Evolutionary conservation across 2,888 invertebrate species (phyloP).

Genomic region (Orthosia gracilis): DNA sequence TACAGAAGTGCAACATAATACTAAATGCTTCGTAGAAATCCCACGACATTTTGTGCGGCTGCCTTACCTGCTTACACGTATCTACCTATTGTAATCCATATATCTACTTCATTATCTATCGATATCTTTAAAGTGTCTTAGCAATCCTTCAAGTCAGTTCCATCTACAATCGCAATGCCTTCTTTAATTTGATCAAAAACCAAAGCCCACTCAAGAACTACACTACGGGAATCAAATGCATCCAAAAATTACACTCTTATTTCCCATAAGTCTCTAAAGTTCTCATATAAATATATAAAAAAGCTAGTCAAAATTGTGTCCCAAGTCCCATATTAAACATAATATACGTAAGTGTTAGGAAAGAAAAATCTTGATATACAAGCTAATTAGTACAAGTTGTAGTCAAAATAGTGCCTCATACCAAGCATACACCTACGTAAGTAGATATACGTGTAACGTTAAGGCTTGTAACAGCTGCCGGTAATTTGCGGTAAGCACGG

Average conservation of each 20-base stretch:
- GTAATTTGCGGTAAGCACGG: slow-evolving; percentile 54
- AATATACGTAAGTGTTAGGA: too few relatives aligned
- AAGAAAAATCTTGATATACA: neutral
- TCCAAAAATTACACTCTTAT: neutral
- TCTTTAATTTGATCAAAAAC: neutral
- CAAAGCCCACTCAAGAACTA: neutral
- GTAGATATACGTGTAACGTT: slow-evolving; percentile 20
- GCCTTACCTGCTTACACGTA: neutral
- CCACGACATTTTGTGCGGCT: neutral
- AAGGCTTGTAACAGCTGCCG: slow-evolving; percentile 52
- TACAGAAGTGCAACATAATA: slow-evolving; percentile 15
- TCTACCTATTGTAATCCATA: too few relatives aligned
- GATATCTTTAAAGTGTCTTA: neutral
- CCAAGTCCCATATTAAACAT: slow-evolving; percentile 11
- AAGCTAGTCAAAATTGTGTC: slow-evolving; percentile 17
- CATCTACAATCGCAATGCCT: neutral
- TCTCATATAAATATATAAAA: neutral
- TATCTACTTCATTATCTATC: neutral
- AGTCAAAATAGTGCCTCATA: slow-evolving; percentile 23
- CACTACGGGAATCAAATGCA: neutral
- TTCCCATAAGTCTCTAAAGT: neutral
- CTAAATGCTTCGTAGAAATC: neutral
- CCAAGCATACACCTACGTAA: neutral
- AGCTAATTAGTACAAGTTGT: neutral
- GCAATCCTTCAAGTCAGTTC: neutral